Evolutionary conservation across 2,797 vertebrate species (phyloP).

Genomic region (Vespertilio murinus): DNA sequence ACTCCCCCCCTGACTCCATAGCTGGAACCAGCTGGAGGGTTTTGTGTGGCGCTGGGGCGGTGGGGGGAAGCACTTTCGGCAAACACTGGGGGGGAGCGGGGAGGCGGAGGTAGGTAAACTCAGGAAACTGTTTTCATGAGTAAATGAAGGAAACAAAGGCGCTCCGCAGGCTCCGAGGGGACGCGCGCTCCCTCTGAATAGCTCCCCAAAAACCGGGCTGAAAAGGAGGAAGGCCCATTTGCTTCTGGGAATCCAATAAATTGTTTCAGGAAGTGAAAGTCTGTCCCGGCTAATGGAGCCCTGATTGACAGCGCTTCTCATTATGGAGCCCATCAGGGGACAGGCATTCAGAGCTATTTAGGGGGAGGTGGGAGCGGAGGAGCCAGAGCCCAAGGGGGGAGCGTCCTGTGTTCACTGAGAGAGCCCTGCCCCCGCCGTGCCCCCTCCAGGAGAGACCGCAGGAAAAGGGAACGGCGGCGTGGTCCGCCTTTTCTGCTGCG

Average conservation of each 20-base stretch:
- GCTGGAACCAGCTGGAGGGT: slow-evolving; percentile 85
- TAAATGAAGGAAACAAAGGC: slow-evolving; percentile 83
- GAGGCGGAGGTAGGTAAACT: slow-evolving; percentile 83
- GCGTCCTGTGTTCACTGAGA: slow-evolving; percentile 4
- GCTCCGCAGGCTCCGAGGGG: slow-evolving; percentile 82
- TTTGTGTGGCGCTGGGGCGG: slow-evolving; percentile 79
- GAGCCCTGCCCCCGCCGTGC: neutral
- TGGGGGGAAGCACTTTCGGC: slow-evolving; percentile 76
- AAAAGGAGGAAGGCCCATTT: slow-evolving; percentile 82
- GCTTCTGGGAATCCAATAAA: slow-evolving; percentile 89
- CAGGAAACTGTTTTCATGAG: slow-evolving; percentile 88
- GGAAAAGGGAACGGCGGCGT: neutral
- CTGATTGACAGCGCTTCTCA: slow-evolving; percentile 89
- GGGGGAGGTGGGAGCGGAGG: slow-evolving; percentile 81
- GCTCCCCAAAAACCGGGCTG: slow-evolving; percentile 78
- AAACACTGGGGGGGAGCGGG: slow-evolving; percentile 79
- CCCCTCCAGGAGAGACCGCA: neutral
- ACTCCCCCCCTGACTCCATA: slow-evolving; percentile 64
- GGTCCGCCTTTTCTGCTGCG: neutral
- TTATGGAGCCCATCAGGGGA: slow-evolving; percentile 85
- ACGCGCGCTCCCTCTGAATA: slow-evolving; percentile 84
- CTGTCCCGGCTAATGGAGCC: slow-evolving; percentile 87
- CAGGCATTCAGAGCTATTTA: slow-evolving; percentile 82
- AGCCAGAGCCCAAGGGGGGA: slow-evolving; percentile 69
- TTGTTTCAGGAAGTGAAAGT: slow-evolving; percentile 87